Evolutionary conservation across 2,797 vertebrate genomes (phyloP).

Genomic region (Lepus townsendii): DNA sequence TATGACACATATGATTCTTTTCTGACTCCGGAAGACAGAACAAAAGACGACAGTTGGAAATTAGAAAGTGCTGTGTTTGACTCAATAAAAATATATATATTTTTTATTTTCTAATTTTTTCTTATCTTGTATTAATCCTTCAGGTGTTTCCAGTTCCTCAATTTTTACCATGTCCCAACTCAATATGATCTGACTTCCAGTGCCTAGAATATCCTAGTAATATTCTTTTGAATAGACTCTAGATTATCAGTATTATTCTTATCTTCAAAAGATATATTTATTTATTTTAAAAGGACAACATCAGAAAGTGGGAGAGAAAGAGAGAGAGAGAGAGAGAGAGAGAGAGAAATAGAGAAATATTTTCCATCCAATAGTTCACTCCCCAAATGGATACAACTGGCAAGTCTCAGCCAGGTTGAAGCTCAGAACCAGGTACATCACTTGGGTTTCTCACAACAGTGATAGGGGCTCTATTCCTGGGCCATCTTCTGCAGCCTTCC

Average conservation of each 20-base stretch:
- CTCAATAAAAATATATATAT: neutral
- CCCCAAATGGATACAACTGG: too few species aligned
- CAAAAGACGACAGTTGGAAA: neutral
- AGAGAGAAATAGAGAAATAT: too few species aligned
- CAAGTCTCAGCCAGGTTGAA: too few species aligned
- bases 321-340: too few species aligned
- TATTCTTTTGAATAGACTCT: neutral
- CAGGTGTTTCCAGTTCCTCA: neutral
- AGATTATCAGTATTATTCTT: neutral
- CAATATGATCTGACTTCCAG: neutral
- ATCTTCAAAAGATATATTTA: neutral
- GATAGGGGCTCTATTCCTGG: too few species aligned
- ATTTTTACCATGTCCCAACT: neutral
- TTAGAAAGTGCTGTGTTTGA: neutral
- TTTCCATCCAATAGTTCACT: too few species aligned
- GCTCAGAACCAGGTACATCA: too few species aligned
- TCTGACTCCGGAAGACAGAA: neutral
- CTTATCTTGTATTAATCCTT: neutral
- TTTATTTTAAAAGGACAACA: too few species aligned
- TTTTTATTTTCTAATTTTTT: neutral
- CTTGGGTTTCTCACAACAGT: too few species aligned
- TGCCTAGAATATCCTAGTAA: neutral
- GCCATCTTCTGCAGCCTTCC: too few species aligned
- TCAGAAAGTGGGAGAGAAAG: too few species aligned
- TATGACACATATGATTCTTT: neutral